Evolutionary conservation across 1,140 invertebrate species (phyloP).

Genomic region (Halotydeus destructor): DNA sequence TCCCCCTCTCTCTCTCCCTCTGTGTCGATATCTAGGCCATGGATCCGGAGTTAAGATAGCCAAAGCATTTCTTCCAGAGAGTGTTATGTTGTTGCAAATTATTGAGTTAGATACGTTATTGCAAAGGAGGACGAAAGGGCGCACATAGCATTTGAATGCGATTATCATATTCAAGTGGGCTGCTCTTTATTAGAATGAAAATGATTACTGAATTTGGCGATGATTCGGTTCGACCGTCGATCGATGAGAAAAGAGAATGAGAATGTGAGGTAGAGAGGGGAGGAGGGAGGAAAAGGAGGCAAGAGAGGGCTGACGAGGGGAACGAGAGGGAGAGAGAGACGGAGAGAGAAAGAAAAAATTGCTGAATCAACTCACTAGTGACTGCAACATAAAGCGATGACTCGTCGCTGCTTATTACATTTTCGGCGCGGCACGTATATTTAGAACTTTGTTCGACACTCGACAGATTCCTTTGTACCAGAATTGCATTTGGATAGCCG

Average conservation of each 20-base stretch:
- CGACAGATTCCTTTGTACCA: neutral
- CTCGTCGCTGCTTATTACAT: slow-evolving; percentile 8
- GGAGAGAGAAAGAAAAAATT: neutral
- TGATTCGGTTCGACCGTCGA: neutral
- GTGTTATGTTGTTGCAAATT: no score
- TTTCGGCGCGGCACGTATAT: no score
- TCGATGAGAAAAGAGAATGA: neutral
- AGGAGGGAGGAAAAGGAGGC: neutral
- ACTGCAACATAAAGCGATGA: neutral
- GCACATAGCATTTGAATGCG: no score
- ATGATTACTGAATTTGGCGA: neutral
- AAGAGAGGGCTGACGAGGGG: neutral
- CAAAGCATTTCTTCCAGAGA: no score
- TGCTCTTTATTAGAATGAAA: no score
- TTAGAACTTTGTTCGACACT: no score
- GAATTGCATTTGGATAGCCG: slow-evolving; percentile 3
- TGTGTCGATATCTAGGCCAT: no score
- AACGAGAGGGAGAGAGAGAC: slow-evolving; percentile 1
- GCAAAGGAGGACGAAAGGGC: no score
- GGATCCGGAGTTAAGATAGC: no score
- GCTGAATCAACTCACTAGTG: neutral
- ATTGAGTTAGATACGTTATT: no score
- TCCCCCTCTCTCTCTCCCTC: no score
- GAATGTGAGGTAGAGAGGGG: neutral
- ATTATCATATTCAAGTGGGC: no score